These are phyloP conservation scores for Oscheius onirici DNA, from an alignment of 2,888 invertebrate genomes.

Conservation along the genomic window DNA sequence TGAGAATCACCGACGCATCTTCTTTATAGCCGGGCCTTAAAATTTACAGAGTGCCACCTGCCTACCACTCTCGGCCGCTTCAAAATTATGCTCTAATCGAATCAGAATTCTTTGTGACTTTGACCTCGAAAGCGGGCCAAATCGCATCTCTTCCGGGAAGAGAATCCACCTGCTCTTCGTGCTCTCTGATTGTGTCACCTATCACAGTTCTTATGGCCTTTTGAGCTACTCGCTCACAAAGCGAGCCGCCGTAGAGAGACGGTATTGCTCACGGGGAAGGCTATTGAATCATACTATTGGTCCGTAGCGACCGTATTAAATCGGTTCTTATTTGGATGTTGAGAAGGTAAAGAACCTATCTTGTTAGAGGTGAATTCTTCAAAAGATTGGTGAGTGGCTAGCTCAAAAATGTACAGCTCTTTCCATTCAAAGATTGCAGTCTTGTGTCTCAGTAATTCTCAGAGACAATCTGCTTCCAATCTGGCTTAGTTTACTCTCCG, in stretches of 20 bases:
- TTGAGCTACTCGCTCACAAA: slow-evolving; percentile 17
- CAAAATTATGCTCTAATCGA: slow-evolving; percentile 1
- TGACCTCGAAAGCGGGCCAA: slow-evolving; percentile 21
- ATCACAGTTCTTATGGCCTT: neutral
- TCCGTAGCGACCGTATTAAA: slow-evolving; percentile 1
- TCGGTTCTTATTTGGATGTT: no score
- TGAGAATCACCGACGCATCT: slow-evolving; percentile 19
- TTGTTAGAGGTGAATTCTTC: no score
- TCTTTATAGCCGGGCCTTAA: slow-evolving; percentile 19
- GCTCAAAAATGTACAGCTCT: no score
- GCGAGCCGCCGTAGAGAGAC: neutral
- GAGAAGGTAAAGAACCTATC: no score
- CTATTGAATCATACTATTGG: slow-evolving; percentile 23
- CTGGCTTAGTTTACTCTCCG: no score
- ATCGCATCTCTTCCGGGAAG: slow-evolving; percentile 26
- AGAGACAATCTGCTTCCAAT: no score
- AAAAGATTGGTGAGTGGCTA: no score
- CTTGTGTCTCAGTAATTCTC: no score
- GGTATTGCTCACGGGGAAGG: slow-evolving; percentile 15
- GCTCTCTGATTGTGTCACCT: neutral
- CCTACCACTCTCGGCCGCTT: neutral
- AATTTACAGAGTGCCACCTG: slow-evolving; percentile 5
- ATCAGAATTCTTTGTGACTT: slow-evolving; percentile 1
- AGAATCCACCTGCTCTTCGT: neutral
- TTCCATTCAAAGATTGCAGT: no score